Percentiles rank a stretch among this genome's conserved stretches.
Evolutionary conservation across 2,113 vertebrate species (phyloP).

Genomic region (Amblyopsis rosae): DNA sequence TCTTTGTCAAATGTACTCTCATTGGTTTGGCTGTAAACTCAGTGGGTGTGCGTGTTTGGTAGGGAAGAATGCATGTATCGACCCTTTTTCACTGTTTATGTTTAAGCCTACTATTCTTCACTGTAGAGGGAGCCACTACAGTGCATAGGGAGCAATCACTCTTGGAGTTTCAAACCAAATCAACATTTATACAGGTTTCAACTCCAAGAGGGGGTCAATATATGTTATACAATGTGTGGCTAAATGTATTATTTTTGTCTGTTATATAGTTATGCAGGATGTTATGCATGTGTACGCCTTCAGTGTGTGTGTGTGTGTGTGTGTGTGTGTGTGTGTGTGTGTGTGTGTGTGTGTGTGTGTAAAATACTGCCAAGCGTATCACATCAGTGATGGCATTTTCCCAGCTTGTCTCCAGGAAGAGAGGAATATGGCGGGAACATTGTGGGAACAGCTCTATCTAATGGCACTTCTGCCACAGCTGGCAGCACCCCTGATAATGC

Average conservation of each 20-base stretch:
- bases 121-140: no score
- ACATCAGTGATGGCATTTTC: slow-evolving; percentile 11
- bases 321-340: slow-evolving; percentile 6
- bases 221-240: not conserved
- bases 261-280: no score
- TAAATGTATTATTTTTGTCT: not conserved
- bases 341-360: slow-evolving; percentile 3
- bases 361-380: not conserved
- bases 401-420: slow-evolving; percentile 11
- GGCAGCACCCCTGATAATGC: slow-evolving; percentile 12
- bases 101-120: no score
- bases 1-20: not conserved
- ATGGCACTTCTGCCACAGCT: slow-evolving; percentile 3
- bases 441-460: slow-evolving; percentile 21
- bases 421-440: slow-evolving; percentile 24
- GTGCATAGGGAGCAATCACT: no score
- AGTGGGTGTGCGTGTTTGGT: slow-evolving; percentile 4
- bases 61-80: no score
- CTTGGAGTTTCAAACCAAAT: no score
- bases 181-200: no score
- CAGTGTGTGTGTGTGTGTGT: slow-evolving; percentile 1
- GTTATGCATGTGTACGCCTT: not conserved
- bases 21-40: no score
- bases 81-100: no score
- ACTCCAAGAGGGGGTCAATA: no score